Evolutionary conservation across 1,140 invertebrate species (phyloP).

Genomic region (Pogonomyrmex barbatus): DNA sequence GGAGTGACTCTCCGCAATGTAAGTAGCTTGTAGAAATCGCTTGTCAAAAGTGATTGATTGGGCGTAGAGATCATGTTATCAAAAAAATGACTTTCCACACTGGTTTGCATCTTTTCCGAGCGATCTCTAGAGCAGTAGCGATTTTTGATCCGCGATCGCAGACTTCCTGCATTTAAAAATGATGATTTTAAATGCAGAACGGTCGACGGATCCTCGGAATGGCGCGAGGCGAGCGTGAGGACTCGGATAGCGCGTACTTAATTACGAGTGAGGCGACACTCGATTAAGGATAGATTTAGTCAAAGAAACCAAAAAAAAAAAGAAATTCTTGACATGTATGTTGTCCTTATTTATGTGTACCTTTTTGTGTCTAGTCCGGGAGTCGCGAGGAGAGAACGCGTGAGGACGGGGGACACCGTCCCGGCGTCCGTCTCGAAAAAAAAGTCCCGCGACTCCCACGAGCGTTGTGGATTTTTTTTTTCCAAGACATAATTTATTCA

Average conservation of each 20-base stretch:
- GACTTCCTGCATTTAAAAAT: neutral
- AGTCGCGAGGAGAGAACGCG: constrained; percentile 65
- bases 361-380: constrained; percentile 85
- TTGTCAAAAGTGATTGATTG: neutral
- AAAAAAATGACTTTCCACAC: constrained; percentile 24
- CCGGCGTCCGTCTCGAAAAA: neutral
- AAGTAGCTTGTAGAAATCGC: constrained; percentile 10
- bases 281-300: constrained; percentile 56
- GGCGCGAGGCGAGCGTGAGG: constrained; percentile 8
- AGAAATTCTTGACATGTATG: constrained; percentile 58
- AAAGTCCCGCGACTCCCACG: constrained; percentile 49
- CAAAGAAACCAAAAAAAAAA: constrained; percentile 40
- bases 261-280: constrained; percentile 44
- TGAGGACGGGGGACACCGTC: neutral
- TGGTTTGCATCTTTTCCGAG: neutral
- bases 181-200: neutral
- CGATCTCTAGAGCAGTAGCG: neutral
- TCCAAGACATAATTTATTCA: constrained; percentile 72
- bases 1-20: neutral
- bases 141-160: neutral
- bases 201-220: neutral
- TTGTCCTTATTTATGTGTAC: constrained; percentile 83
- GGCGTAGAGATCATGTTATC: neutral
- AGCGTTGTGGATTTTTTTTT: constrained; percentile 55
- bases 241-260: constrained; percentile 28